These are phyloP conservation scores for Polypterus senegalus DNA, from an alignment of 2,113 vertebrate species.

Conservation along the genomic window DNA sequence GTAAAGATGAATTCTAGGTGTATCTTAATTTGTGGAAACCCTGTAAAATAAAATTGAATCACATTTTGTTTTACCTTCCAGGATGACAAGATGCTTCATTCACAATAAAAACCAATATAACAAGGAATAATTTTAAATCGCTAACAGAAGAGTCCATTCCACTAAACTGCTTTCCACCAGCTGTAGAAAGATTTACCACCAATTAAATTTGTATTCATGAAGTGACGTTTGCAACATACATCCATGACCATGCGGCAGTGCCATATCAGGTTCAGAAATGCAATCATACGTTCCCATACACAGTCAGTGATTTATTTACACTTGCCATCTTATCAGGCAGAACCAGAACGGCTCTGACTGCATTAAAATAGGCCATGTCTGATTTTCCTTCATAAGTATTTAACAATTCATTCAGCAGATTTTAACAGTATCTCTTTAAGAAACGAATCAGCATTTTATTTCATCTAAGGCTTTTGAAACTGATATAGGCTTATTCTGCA, in stretches of 20 bases:
- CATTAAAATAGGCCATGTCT: constrained; percentile 49
- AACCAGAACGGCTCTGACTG: constrained; percentile 41
- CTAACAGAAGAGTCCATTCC: no score
- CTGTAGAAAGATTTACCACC: constrained; percentile 9
- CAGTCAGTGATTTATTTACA: constrained; percentile 10
- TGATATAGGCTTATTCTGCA: constrained; percentile 39
- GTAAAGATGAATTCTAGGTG: no score
- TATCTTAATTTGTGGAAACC: no score
- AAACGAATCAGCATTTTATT: constrained; percentile 23
- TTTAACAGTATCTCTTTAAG: constrained; percentile 47
- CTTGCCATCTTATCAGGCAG: constrained; percentile 46
- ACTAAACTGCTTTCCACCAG: no score
- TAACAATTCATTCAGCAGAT: constrained; percentile 57
- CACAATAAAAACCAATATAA: no score
- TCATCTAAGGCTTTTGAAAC: constrained; percentile 33
- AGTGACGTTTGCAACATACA: constrained; percentile 2
- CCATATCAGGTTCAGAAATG: constrained; percentile 22
- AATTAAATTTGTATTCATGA: constrained; percentile 17
- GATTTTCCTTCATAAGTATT: constrained; percentile 61
- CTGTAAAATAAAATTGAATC: no score
- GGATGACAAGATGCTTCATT: no score
- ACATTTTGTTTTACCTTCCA: no score
- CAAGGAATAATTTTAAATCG: no score
- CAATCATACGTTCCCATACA: constrained; percentile 21
- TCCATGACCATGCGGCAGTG: constrained; percentile 10